Evolutionary conservation across 2,888 invertebrate genomes (phyloP).

Genomic region (Gnatocerus cornutus): DNA sequence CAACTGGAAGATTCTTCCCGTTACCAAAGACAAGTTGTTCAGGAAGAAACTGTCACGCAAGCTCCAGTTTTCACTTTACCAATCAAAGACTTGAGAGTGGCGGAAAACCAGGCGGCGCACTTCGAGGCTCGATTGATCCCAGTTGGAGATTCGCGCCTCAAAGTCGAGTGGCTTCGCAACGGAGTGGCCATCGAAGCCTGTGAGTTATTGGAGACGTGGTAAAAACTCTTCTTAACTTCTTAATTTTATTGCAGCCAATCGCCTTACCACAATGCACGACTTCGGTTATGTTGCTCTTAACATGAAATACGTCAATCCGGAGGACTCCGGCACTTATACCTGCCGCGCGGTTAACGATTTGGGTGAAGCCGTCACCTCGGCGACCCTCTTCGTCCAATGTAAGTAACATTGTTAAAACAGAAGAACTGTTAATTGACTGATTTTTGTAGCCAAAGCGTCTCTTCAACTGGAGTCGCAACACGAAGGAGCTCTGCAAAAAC

Average conservation of each 20-base stretch:
- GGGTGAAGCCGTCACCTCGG: slow-evolving; percentile 96
- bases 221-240: slow-evolving; percentile 18
- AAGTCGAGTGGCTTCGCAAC: slow-evolving; percentile 94
- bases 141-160: slow-evolving; percentile 93
- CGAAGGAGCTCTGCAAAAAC: slow-evolving; percentile 89
- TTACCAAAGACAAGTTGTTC: slow-evolving; percentile 81
- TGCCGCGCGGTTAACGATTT: slow-evolving; percentile 94
- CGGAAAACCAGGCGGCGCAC: slow-evolving; percentile 94
- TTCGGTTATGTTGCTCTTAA: slow-evolving; percentile 97
- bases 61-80: slow-evolving; percentile 95
- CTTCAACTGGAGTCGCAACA: slow-evolving; percentile 92
- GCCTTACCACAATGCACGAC: slow-evolving; percentile 95
- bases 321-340: slow-evolving; percentile 97
- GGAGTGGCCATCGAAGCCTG: slow-evolving; percentile 93
- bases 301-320: slow-evolving; percentile 95
- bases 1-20: slow-evolving; percentile 87
- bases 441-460: slow-evolving; percentile 84
- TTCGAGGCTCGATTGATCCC: slow-evolving; percentile 96
- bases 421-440: slow-evolving; percentile 3
- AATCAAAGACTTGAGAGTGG: slow-evolving; percentile 87
- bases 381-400: slow-evolving; percentile 91
- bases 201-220: slow-evolving; percentile 74
- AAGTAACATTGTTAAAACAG: slow-evolving; percentile 67
- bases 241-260: slow-evolving; percentile 79
- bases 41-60: slow-evolving; percentile 87